Conservation (phyloP, 2,113 vertebrate species). For the Murina feae region DNA sequence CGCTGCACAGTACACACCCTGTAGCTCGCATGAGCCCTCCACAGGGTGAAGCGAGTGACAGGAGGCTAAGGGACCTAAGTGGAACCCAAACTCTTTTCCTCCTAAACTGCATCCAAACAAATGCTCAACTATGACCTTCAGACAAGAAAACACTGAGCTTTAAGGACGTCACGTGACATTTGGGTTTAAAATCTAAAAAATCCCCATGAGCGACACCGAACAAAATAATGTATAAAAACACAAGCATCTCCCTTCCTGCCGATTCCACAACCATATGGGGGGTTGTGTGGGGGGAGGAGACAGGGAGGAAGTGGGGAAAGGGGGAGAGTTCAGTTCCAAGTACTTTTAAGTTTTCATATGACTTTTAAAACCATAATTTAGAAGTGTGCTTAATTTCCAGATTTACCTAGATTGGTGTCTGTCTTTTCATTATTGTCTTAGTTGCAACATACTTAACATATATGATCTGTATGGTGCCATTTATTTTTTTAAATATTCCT, state of each 20-base stretch:
- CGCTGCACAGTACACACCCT: not conserved
- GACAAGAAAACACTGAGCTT: not conserved
- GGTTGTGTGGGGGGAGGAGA: too few relatives aligned
- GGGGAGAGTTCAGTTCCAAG: not conserved
- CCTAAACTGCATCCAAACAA: not conserved
- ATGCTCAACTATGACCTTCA: not conserved
- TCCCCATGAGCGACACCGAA: not conserved
- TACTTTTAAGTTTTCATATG: not conserved
- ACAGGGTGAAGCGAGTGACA: not conserved
- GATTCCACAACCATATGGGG: not conserved
- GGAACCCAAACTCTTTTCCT: not conserved
- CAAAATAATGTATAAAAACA: not conserved
- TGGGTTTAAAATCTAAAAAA: constrained; percentile 23
- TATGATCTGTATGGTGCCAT: not conserved
- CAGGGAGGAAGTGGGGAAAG: not conserved
- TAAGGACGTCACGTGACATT: not conserved
- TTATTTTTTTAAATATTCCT: not conserved
- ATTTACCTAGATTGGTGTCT: not conserved
- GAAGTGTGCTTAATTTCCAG: not conserved
- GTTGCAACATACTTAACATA: not conserved
- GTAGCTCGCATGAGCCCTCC: not conserved
- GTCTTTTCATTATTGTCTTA: not conserved
- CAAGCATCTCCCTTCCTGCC: not conserved
- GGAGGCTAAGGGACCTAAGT: not conserved
- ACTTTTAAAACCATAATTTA: not conserved